A percentile compares a stretch with the other conserved stretches of the same genome.
Evolutionary conservation across 2,797 vertebrate species (phyloP).

Genomic region (Emydoidea blandingii): DNA sequence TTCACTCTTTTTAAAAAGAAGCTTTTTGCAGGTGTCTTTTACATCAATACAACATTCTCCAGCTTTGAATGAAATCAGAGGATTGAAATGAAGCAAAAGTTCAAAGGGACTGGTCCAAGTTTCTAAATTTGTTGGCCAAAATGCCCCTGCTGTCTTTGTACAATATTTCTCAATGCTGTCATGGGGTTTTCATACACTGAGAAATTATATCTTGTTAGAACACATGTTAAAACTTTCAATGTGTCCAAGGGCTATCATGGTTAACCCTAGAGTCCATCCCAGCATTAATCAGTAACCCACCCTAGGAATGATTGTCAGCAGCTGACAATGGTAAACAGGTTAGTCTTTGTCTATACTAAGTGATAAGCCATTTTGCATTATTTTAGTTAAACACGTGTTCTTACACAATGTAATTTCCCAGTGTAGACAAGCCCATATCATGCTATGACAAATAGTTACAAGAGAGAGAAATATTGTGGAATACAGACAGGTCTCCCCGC

Average conservation of each 20-base stretch:
- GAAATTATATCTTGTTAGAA: background rate
- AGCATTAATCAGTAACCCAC: background rate
- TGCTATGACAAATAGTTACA: background rate
- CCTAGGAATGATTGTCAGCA: fast-evolving
- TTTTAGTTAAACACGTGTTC: background rate
- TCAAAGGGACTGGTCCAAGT: conserved; percentile 13
- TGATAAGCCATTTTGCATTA: background rate
- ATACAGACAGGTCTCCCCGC: fast-evolving
- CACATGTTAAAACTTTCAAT: background rate
- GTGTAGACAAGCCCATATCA: background rate
- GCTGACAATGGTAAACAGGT: fast-evolving
- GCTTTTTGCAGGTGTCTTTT: conserved; percentile 33
- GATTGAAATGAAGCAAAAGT: background rate
- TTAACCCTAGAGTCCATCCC: background rate
- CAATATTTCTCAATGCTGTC: background rate
- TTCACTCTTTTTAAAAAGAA: conserved; percentile 38
- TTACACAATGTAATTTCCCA: background rate
- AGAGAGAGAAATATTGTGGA: background rate
- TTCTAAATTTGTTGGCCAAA: background rate
- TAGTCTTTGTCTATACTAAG: background rate
- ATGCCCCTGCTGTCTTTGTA: background rate
- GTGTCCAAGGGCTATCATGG: background rate
- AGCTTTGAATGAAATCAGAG: background rate
- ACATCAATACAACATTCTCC: conserved; percentile 24
- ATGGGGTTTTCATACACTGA: background rate